phyloP scores from a whole-genome alignment of 2,797 vertebrate genomes.

The Botia almorhae region DNA sequence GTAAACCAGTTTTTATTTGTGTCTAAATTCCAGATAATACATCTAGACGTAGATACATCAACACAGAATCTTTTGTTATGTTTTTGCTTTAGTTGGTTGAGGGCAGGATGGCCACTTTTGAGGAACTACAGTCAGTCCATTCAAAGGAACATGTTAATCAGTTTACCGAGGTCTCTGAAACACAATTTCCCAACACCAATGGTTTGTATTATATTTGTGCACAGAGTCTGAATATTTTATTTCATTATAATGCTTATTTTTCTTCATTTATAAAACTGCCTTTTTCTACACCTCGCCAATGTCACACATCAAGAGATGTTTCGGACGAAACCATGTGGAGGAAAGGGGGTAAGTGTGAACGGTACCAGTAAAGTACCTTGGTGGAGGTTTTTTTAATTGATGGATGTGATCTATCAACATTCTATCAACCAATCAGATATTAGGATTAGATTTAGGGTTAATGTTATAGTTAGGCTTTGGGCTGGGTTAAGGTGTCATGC shows the following conservation, averaged over 20 bases:
- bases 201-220: not conserved
- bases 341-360: slow-evolving; percentile 87
- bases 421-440: too few species aligned
- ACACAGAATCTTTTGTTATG: slow-evolving; percentile 37
- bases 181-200: not conserved
- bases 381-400: not conserved
- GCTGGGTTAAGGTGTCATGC: too few species aligned
- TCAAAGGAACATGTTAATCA: slow-evolving; percentile 83
- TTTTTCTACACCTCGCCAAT: slow-evolving; percentile 72
- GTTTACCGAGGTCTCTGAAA: slow-evolving; percentile 76
- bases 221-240: not conserved
- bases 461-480: too few species aligned
- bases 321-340: slow-evolving; percentile 89
- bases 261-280: slow-evolving; percentile 3
- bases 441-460: too few species aligned
- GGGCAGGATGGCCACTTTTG: slow-evolving; percentile 85
- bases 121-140: slow-evolving; percentile 88
- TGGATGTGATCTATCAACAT: not conserved
- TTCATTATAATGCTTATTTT: not conserved
- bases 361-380: too few species aligned
- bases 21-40: too few species aligned
- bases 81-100: slow-evolving; percentile 69
- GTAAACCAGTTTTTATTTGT: too few species aligned
- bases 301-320: slow-evolving; percentile 84
- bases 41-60: too few species aligned